These are phyloP conservation scores for Lepilemur ruficaudatus DNA, from an alignment of 2,797 vertebrate genomes.

Conservation along the genomic window DNA sequence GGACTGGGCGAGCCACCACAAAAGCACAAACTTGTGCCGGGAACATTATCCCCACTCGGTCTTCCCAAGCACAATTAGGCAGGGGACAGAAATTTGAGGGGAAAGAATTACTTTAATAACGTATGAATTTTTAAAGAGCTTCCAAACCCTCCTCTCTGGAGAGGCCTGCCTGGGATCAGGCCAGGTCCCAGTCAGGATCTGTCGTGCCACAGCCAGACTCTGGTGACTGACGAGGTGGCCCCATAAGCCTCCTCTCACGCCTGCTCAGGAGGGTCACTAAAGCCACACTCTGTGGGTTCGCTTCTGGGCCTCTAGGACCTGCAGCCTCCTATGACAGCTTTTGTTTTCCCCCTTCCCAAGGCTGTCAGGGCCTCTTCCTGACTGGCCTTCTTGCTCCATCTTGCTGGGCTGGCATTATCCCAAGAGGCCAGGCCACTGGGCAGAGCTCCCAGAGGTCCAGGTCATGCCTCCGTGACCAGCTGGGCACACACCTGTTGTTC, in stretches of 20 bases:
- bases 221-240: too few relatives aligned
- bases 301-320: background rate
- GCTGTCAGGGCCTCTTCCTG: background rate
- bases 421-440: background rate
- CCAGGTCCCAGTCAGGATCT: background rate
- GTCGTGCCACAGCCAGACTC: accelerated
- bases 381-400: background rate
- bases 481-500: background rate
- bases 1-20: background rate
- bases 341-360: background rate
- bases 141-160: background rate
- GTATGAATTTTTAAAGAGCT: background rate
- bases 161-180: background rate
- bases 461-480: background rate
- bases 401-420: background rate
- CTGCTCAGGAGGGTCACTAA: background rate
- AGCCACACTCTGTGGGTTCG: background rate
- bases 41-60: background rate
- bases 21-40: background rate
- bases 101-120: background rate
- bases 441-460: background rate
- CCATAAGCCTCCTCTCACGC: background rate
- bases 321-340: background rate
- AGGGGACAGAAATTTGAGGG: background rate
- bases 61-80: background rate